Base-by-base conservation (phyloP, 2,888 invertebrate genomes). In the Cyrtodaria siliqua region DNA sequence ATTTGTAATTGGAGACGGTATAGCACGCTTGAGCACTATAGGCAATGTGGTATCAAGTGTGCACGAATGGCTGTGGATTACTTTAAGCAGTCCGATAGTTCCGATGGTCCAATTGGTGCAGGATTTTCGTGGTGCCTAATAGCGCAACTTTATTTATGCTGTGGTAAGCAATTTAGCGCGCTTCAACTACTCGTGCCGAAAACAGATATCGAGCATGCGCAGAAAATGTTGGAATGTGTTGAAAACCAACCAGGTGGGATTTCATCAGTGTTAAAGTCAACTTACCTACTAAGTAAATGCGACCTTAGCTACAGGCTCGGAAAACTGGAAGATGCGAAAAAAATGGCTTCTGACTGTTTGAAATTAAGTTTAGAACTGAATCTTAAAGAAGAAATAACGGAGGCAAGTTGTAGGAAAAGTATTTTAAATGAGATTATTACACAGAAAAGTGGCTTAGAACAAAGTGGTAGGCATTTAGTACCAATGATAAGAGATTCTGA, bases 91-190 rank as follows among this genome's bases (percentile, higher is more conserved):
- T 50, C 62, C 8, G 50, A 50, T 23, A 50, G 26, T n/a, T 52
- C 52, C 6, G 62, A 62, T 24, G 62, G 62, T 12, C 62, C 62
- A 18, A 50, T 62, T 24, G 62, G 62, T 24, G 16, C 26, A 14
- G 62, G 62, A 2, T 62, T 62, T 29, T 29, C 62, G n/a, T 16
- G 20, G 18, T 56, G 29, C 4, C 16, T 56, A 18, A n/a, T 56
- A n/a, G 24, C 33, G 4, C 29, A 33, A 12, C 12, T 33, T 29
- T 33, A 29, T 9, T n/a, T 56, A 18, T 20, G 33, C 3, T 27
- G 18, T 23, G 23, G 16, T 33, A 23, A 18, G 4, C n/a, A 1
- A 12, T 16, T 4, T 18, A 6, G n/a, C 1, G 8, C n/a, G n/a
- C 6, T 12, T 4, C 18, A 16, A 20, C 12, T 56, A 16, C 20